phyloP scores from a whole-genome alignment of 2,113 vertebrate genomes.

The Alectura lathami region DNA sequence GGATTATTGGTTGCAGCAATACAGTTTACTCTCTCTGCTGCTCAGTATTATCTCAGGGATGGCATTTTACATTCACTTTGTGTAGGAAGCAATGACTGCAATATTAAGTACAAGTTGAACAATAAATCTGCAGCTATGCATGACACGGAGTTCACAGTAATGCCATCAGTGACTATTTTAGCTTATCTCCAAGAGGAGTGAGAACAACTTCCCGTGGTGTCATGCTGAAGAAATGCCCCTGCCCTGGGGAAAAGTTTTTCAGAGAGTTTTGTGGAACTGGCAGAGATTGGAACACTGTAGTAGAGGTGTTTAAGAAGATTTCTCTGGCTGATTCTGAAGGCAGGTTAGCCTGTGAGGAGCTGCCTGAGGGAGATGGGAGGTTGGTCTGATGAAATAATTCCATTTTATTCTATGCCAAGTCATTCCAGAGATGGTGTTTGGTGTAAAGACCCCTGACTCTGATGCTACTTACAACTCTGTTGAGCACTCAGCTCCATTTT shows the following conservation, averaged over 20 bases:
- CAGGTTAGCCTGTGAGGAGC: background rate
- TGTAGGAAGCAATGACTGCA: background rate
- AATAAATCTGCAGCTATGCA: background rate
- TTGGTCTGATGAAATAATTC: background rate
- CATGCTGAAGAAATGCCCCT: background rate
- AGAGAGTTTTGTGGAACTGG: background rate
- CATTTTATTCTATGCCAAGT: background rate
- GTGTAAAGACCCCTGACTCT: background rate
- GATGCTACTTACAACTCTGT: background rate
- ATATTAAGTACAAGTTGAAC: background rate
- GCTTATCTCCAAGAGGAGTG: fast-evolving
- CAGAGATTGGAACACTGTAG: background rate
- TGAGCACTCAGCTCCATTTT: background rate
- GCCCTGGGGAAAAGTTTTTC: background rate
- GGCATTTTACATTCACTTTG: background rate
- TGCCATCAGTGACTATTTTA: background rate
- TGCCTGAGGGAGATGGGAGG: fast-evolving
- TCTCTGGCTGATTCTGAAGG: background rate
- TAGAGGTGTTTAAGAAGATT: background rate
- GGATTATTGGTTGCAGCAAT: background rate
- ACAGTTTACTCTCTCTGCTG: background rate
- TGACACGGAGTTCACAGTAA: background rate
- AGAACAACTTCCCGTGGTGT: background rate
- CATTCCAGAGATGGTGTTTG: background rate
- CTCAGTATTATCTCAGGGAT: background rate